Evolutionary conservation across 2,113 vertebrate species (phyloP), one percentile per base, ranked within the genome.

Genomic region (Epinephelus moara): DNA sequence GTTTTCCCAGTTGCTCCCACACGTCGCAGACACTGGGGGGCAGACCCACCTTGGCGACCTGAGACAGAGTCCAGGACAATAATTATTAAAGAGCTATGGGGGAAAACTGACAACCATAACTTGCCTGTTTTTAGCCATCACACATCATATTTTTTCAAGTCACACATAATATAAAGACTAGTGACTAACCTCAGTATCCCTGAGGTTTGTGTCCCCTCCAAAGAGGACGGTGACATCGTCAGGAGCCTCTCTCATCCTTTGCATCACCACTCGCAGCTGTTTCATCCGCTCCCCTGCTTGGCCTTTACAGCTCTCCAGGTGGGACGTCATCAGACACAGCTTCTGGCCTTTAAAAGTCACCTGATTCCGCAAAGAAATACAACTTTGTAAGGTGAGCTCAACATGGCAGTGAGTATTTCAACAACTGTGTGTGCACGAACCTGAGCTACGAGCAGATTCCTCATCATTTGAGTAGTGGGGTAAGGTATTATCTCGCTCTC

Each of bases 201-300:
- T 94, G 68, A 99, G 95, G 90, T 99, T 99, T 55, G 98, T 99
- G 88, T 99, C 98, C 1, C 98, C 98, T 75, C 97, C 98, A 91
- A 99, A 99, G 88, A 99, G 92, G 47, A 98, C 95, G 0, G 96
- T 97, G 60, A 94, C 75, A 8, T 97, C 95, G 52, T 95, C 93
- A 0, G 97, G 94, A 2, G 91, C 91, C 49, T 96, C 90, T 42
- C 86, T 94, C 79, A 98, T 97, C 91, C 90, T 95, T 40, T 95
- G 88, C 19, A 97, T 85, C 30, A 96, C 96, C 12, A 92, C 84
- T 19, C 90, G 92, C 72, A 99, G 93, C 80, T 99, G 98, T 19
- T 95, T 97, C 70, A 96, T 78, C 7, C 98, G 95, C 85, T 98
- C 97, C 33, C 73, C 21, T 1, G 96, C 83, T 7, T 98, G 96